These are phyloP conservation scores for Catharus ustulatus DNA, from an alignment of 2,797 vertebrate genomes.

Conservation along the genomic window DNA sequence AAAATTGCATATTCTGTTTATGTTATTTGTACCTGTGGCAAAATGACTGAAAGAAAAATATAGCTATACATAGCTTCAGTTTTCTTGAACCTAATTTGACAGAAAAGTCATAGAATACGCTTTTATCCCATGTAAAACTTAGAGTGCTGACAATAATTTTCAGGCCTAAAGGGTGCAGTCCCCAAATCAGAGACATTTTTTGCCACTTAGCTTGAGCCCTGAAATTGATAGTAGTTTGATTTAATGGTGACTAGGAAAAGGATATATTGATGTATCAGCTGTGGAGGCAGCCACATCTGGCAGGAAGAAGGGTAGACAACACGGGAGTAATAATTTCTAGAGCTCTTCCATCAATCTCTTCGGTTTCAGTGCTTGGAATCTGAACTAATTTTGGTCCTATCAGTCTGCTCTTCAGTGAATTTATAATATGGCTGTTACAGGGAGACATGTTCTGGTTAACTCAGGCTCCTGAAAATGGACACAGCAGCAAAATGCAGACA, in stretches of 20 bases:
- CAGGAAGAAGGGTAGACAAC: neutral
- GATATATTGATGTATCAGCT: neutral
- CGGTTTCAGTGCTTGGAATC: neutral
- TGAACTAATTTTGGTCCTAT: neutral
- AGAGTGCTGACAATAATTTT: neutral
- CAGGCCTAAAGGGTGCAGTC: neutral
- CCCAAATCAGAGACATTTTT: neutral
- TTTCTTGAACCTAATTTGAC: neutral
- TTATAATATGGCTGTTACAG: neutral
- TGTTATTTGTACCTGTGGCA: neutral
- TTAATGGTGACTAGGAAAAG: neutral
- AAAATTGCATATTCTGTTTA: neutral
- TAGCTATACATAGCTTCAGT: neutral
- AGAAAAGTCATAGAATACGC: neutral
- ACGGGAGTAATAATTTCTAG: neutral
- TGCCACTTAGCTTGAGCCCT: neutral
- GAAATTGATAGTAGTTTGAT: neutral
- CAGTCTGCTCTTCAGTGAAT: neutral
- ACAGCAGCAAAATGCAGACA: neutral
- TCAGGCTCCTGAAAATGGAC: neutral
- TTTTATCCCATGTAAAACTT: neutral
- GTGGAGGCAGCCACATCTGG: neutral
- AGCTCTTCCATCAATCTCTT: neutral
- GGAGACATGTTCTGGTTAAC: neutral
- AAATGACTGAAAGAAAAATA: neutral